phyloP scores from a whole-genome alignment of 2,113 vertebrate genomes.

The Oryctolagus cuniculus region mOryCun1.1 NC_091432.1:141607501-141608000 shows the following conservation, averaged over 20 bases:
- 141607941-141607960: too few species aligned
- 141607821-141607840: neutral
- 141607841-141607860: too few species aligned
- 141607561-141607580: neutral
- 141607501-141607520: slow-evolving; percentile 52
- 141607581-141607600: neutral
- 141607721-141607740: slow-evolving; percentile 45
- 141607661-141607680: slow-evolving; percentile 50
- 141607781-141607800: neutral
- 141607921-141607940: too few species aligned
- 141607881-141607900: too few species aligned
- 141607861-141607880: too few species aligned
- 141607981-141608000: too few species aligned
- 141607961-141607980: too few species aligned
- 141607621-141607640: slow-evolving; percentile 54
- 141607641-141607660: slow-evolving; percentile 25
- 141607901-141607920: too few species aligned
- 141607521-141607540: neutral
- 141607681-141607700: slow-evolving; percentile 52
- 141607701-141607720: slow-evolving; percentile 40
- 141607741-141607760: neutral
- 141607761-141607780: neutral
- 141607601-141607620: slow-evolving; percentile 11
- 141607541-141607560: neutral
- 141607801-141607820: neutral